phyloP scores from a whole-genome alignment of 2,797 vertebrate genomes.

The Sternotherus odoratus region DNA sequence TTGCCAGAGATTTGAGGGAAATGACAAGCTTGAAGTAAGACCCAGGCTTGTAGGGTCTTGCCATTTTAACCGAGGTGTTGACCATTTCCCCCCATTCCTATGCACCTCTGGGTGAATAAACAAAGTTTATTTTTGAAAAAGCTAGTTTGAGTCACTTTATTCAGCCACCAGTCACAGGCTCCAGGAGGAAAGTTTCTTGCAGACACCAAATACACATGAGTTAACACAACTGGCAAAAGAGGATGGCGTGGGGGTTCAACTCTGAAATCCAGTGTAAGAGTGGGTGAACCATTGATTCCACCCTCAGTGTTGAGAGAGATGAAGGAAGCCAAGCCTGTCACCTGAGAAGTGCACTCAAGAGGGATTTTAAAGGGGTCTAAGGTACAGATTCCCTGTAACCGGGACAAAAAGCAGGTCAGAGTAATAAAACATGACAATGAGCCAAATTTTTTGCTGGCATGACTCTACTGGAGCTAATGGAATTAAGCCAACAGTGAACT shows the following conservation, averaged over 20 bases:
- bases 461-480: neutral
- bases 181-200: neutral
- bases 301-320: neutral
- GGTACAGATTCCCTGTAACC: neutral
- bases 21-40: neutral
- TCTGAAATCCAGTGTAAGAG: too few relatives aligned
- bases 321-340: neutral
- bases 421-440: neutral
- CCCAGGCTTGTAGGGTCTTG: neutral
- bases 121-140: neutral
- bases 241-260: too few relatives aligned
- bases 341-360: neutral
- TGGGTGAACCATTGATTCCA: neutral
- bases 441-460: neutral
- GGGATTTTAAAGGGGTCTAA: neutral
- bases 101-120: neutral
- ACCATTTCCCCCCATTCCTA: neutral
- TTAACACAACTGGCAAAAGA: neutral
- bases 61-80: neutral
- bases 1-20: neutral
- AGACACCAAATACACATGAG: neutral
- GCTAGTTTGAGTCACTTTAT: neutral
- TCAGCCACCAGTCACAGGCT: neutral
- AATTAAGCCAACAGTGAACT: neutral
- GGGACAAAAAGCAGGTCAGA: neutral